These are phyloP conservation scores for Sclerurus mexicanus DNA, from an alignment of 2,113 vertebrate genomes.

Conservation along the genomic window DNA sequence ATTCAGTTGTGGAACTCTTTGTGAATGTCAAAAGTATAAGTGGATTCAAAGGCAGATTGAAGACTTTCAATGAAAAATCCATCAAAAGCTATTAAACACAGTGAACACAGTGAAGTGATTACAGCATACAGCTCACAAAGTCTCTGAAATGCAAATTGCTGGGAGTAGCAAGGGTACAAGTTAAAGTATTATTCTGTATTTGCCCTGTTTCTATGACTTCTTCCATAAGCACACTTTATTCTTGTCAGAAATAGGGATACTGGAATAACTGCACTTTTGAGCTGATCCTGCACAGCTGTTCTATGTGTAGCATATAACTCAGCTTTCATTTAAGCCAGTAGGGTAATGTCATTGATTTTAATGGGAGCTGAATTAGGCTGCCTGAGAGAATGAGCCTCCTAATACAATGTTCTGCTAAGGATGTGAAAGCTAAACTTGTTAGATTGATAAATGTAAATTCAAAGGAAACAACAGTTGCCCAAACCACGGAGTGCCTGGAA, in stretches of 20 bases:
- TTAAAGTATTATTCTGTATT: background rate
- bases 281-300: background rate
- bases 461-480: background rate
- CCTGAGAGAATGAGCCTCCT: background rate
- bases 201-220: background rate
- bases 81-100: background rate
- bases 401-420: background rate
- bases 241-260: background rate
- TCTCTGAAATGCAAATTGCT: background rate
- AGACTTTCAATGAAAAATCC: conserved; percentile 14
- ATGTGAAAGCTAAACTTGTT: background rate
- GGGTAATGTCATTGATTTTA: background rate
- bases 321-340: background rate
- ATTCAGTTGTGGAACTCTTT: conserved; percentile 7
- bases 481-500: background rate
- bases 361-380: background rate
- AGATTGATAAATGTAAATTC: background rate
- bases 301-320: background rate
- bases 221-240: background rate
- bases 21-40: background rate
- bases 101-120: background rate
- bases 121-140: background rate
- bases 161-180: background rate
- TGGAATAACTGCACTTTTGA: background rate
- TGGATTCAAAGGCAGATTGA: conserved; percentile 20